Conservation (phyloP, 2,888 invertebrate species). For the Ctenicera cuprea region DNA sequence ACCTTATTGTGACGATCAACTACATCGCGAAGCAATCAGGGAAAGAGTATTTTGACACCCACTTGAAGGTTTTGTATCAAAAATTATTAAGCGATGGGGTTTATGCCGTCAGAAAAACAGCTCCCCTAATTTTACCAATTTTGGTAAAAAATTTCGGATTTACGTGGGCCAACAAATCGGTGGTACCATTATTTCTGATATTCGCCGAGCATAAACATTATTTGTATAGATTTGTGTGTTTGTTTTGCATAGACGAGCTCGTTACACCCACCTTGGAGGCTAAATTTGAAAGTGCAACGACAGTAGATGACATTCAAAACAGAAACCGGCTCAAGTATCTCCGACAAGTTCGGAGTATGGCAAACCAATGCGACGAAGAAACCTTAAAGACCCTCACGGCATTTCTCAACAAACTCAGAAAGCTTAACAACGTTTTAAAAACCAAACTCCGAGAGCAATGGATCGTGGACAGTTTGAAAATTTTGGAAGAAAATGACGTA, state of each 20-base stretch:
- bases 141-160: conserved; percentile 67
- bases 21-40: conserved; percentile 65
- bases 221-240: conserved; percentile 64
- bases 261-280: conserved; percentile 63
- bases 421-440: conserved; percentile 58
- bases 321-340: conserved; percentile 32
- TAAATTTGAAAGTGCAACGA: conserved; percentile 39
- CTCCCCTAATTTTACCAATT: conserved; percentile 66
- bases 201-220: conserved; percentile 65
- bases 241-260: conserved; percentile 68
- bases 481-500: conserved; percentile 58
- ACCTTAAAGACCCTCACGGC: background rate
- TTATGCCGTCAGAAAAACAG: conserved; percentile 67
- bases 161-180: conserved; percentile 64
- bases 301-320: conserved; percentile 27
- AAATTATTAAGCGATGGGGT: conserved; percentile 66
- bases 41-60: conserved; percentile 65
- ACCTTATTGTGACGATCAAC: conserved; percentile 65
- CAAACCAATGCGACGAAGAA: background rate
- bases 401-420: conserved; percentile 50
- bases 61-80: conserved; percentile 66
- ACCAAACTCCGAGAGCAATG: conserved; percentile 58
- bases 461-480: conserved; percentile 49
- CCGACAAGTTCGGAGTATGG: background rate
- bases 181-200: conserved; percentile 64